Evolutionary conservation across 2,113 vertebrate genomes (phyloP), one percentile per base, ranked within the genome.

Genomic region (Cettia cetti): DNA sequence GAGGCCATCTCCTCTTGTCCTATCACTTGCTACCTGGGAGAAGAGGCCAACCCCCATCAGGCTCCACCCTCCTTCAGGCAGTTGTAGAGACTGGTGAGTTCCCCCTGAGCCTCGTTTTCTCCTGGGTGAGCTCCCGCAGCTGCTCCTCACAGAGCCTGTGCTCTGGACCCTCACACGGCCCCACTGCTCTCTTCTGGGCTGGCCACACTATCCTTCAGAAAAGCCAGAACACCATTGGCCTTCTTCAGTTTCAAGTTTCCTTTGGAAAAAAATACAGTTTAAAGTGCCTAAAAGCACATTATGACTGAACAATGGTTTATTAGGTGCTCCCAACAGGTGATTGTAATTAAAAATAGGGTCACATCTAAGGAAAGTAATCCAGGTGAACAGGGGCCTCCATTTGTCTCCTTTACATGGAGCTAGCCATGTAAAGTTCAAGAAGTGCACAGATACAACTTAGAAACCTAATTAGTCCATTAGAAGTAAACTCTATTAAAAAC

Each of bases 401-500:
- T 96, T 95, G 80, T 86, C 52, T 90, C 64, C 76, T 88, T 75
- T 94, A 83, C 60, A 71, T 47, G 78, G 82, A 45, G 78, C 60
- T 94, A 96, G 68, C 64, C 89, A 94, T 33, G 92, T 96, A 93
- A 97, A 94, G 95, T 88, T 97, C 77, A 97, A 94, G 81, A 75
- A 95, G 83, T 86, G 63, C 89, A 96, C 71, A 91, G 89, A 93
- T 96, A 94, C 82, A 97, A 96, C 92, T 95, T 82, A 94, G 85
- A 82, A 95, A 96, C 84, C 97, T 97, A 98, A 98, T 98, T 96
- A 98, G 94, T 96, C 92, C 92, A 97, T 97, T 96, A 98, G 94
- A 95, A 92, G 59, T 96, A 98, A 97, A 97, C 94, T 94, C 93
- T 81, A 96, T 92, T 96, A 94, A 88, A 81, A 96, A 80, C 54